Percentiles rank a stretch among this genome's conserved stretches.
These are phyloP conservation scores for Pseudorectes ferrugineus DNA, from an alignment of 2,113 vertebrate genomes.

Conservation along the genomic window DNA sequence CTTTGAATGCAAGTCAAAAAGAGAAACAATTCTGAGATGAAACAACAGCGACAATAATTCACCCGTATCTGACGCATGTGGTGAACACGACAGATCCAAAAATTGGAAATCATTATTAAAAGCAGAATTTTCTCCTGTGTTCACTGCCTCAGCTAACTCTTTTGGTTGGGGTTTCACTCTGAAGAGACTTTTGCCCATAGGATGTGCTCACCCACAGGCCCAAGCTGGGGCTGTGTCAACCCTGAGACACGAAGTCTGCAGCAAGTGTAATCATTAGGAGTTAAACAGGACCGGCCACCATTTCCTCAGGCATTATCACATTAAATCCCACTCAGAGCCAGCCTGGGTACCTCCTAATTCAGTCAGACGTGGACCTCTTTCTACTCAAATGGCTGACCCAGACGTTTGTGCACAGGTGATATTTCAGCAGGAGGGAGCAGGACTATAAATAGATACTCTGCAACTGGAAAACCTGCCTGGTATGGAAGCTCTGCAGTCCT, in stretches of 20 bases:
- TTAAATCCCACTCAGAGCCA: slow-evolving; percentile 23
- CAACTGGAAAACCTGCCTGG: background rate
- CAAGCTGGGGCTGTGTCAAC: background rate
- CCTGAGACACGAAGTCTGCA: background rate
- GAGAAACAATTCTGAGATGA: background rate
- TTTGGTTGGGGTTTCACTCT: background rate
- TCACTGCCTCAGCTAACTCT: background rate
- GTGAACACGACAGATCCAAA: background rate
- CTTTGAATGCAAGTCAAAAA: background rate
- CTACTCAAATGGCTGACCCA: background rate
- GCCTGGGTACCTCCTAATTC: slow-evolving; percentile 6
- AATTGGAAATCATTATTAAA: background rate
- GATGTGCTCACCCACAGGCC: background rate
- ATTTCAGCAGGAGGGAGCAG: background rate
- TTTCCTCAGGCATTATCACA: background rate
- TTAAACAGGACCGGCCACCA: background rate
- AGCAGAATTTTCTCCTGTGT: background rate
- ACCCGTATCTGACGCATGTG: fast-evolving
- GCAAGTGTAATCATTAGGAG: background rate
- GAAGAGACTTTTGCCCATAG: background rate
- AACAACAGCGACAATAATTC: background rate
- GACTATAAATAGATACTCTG: background rate
- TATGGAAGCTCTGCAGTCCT: background rate
- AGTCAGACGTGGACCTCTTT: background rate
- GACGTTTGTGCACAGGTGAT: background rate